Evolutionary conservation across 2,888 invertebrate species (phyloP), one percentile per base, ranked within the genome.

Genomic region (Coremacera marginata): DNA sequence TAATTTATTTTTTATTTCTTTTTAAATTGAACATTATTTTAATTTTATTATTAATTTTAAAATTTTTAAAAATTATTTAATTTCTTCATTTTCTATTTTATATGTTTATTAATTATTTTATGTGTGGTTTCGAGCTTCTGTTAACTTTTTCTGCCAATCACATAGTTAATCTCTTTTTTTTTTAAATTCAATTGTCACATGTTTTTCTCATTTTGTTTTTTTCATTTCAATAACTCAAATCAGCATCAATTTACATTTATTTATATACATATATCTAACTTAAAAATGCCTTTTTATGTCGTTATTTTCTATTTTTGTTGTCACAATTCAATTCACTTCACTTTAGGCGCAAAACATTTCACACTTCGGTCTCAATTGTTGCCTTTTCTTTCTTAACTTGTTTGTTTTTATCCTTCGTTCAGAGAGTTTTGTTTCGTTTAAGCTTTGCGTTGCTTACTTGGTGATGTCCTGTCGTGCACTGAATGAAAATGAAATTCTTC

Each of bases 391-490:
- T 57, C n/a, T 9, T 5, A 25, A 25, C 57, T 5, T 4, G 22
- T 60, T 22, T 4, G 57, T 19, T 60, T 57, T 57, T 37, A 19
- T n/a, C 37, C 22, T 55, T 27, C 25, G 49, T 51, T 49, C 49
- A 3, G 14, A 8, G n/a, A n/a, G 16, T 14, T 60, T n/a, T 37
- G 51, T 3, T 51, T 11, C 25, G 14, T 49, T 44, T 22, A 5
- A 19, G 68, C 63, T 63, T 31, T 25, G 34, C 16, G 16, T 34
- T 70, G 77, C 72, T 25, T 57, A 31, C 60, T 25, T 65, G 37
- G 52, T 51, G 73, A 55, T 63, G 77, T 80, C 80, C 81, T 81
- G 79, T 77, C 73, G 80, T 76, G 68, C 76, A 82, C 82, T 82
- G 81, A 81, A 76, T 77, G 70, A 72, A 79, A 75, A 76, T 70